Percentiles rank a stretch among this genome's conserved stretches.
Conservation (phyloP, 53 echinoderm and acorn worm genomes). For the Antedon mediterranea region DNA sequence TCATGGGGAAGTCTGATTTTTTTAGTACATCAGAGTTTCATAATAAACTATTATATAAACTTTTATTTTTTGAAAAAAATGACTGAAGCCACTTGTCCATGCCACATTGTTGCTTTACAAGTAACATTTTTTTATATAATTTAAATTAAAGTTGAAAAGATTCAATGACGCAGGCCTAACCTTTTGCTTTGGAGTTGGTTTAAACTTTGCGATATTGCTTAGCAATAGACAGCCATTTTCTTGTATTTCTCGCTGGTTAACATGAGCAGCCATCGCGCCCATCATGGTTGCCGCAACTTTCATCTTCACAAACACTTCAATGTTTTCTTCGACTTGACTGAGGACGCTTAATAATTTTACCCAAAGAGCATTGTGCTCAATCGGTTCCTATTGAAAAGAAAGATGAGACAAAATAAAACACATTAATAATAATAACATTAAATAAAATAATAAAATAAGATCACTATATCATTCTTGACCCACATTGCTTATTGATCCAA, state of each 20-base stretch:
- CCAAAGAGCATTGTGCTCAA: conserved; percentile 51
- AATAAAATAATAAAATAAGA: too few species aligned
- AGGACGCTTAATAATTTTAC: conserved; percentile 23
- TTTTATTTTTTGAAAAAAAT: too few species aligned
- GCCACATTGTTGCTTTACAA: too few species aligned
- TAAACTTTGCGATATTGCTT: conserved; percentile 43
- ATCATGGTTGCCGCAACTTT: conserved; percentile 85
- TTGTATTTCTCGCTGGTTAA: conserved; percentile 48
- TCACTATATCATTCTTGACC: too few species aligned
- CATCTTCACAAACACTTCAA: conserved; percentile 40
- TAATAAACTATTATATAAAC: too few species aligned
- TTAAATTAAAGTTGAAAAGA: too few species aligned
- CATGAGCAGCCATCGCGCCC: conserved; percentile 86
- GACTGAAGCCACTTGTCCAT: too few species aligned
- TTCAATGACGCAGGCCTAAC: conserved; percentile 4
- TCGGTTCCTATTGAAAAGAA: conserved; percentile 24
- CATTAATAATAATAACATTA: not conserved
- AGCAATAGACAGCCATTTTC: conserved; percentile 62
- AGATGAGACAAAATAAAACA: not conserved
- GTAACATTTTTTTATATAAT: too few species aligned
- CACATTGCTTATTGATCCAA: too few species aligned
- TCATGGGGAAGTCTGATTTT: too few species aligned
- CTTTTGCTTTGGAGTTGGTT: conserved; percentile 56
- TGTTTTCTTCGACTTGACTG: conserved; percentile 26
- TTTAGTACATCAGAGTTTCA: too few species aligned